Evolutionary conservation across 2,113 vertebrate genomes (phyloP).

Genomic region (Ahaetulla prasina): DNA sequence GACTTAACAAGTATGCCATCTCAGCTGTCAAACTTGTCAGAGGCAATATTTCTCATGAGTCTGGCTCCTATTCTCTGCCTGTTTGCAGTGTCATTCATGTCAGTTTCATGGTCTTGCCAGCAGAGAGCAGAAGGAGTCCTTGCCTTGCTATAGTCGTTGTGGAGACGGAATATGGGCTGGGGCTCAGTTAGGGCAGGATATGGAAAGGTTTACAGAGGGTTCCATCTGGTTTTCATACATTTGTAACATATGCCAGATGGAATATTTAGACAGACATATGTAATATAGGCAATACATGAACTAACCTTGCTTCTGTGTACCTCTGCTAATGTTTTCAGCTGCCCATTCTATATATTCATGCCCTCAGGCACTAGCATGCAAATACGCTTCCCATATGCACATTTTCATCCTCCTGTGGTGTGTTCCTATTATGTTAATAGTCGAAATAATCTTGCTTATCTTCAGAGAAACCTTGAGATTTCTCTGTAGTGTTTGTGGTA

Average conservation of each 20-base stretch:
- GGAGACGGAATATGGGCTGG: neutral
- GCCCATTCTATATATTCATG: neutral
- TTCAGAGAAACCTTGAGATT: slow-evolving; percentile 24
- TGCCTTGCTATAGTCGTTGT: neutral
- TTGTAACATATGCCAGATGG: neutral
- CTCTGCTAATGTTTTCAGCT: neutral
- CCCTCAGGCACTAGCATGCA: neutral
- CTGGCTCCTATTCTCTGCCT: neutral
- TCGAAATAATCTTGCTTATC: slow-evolving; percentile 23
- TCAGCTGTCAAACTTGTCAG: neutral
- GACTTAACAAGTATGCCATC: neutral
- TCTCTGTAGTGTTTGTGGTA: neutral
- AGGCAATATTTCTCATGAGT: neutral
- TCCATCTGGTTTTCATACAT: neutral
- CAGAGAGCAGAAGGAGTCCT: slow-evolving; percentile 8
- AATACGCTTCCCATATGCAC: neutral
- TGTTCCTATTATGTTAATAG: slow-evolving; percentile 7
- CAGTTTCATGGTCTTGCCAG: neutral
- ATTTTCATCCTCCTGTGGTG: slow-evolving; percentile 11
- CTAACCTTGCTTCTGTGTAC: neutral
- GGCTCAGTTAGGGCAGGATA: neutral
- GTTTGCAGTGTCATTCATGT: neutral
- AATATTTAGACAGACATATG: neutral
- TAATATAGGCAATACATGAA: neutral
- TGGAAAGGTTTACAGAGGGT: neutral